phyloP scores from a whole-genome alignment of 1,140 invertebrate species.

The Drosophila ercepeae region DNA sequence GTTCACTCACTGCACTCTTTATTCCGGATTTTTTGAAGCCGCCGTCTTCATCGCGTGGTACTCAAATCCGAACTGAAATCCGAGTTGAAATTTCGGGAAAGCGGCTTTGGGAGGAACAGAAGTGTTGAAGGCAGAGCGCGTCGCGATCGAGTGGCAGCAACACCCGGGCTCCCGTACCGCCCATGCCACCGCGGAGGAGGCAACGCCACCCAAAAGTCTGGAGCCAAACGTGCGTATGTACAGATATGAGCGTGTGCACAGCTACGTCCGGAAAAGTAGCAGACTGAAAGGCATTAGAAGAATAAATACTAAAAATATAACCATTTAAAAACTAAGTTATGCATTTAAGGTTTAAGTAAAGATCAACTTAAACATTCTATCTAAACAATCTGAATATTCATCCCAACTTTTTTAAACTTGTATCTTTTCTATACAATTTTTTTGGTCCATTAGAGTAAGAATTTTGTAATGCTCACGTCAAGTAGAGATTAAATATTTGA shows the following conservation, averaged over 20 bases:
- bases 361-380: too few relatives aligned
- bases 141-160: constrained; percentile 39
- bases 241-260: constrained; percentile 17
- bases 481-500: not conserved
- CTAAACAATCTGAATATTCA: too few relatives aligned
- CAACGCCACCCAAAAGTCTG: constrained; percentile 47
- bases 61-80: constrained; percentile 83
- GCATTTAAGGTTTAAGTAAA: too few relatives aligned
- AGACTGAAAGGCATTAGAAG: not conserved
- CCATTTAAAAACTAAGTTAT: too few relatives aligned
- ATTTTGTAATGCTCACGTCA: not conserved
- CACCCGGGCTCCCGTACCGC: constrained; percentile 5
- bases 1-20: constrained; percentile 22
- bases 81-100: constrained; percentile 80
- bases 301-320: not conserved
- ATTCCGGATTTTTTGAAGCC: constrained; percentile 72
- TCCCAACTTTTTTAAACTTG: too few relatives aligned
- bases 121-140: constrained; percentile 69
- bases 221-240: constrained; percentile 41
- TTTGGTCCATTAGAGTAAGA: not conserved
- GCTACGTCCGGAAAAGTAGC: not conserved
- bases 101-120: constrained; percentile 73
- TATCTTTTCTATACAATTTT: not conserved
- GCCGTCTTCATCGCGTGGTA: constrained; percentile 77
- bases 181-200: constrained; percentile 7